Evolutionary conservation across 2,888 invertebrate species (phyloP), one percentile per base, ranked within the genome.

Genomic region (Eilema depressum): DNA sequence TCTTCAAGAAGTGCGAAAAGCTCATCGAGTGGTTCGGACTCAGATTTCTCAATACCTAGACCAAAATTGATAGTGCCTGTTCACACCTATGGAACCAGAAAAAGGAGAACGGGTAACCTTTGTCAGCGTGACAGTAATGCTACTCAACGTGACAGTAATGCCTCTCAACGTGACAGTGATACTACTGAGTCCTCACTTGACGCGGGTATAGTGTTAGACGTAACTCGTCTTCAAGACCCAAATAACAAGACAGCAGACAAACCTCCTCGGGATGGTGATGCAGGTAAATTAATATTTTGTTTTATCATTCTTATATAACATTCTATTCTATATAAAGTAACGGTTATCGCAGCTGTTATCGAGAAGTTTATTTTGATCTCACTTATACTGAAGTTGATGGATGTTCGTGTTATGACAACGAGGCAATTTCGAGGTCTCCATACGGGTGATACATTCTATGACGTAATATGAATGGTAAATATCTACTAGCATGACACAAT

Each of bases 51-150:
- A 77, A 98, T 98, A 90, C 98, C 98, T 7, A 95, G 98, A 83
- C 98, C 98, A 47, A 97, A 98, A 86, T 96, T 98, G 82, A 98
- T 98, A 87, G 98, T 98, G 79, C 98, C 98, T 69, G 97, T 98
- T 75, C 98, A 98, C 93, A 98, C 98, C 33, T 98, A 98, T 87
- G 98, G 98, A 70, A 96, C 97, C 75, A 96, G 98, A 78, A 97
- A 97, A 86, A 95, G 98, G 75, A 96, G 98, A 81, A 98, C 98
- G 59, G 98, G 98, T 14, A 98, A 98, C 91, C 95, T 97, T 64
- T 93, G 93, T 82, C 95, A 95, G 63, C 90, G 93, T 41, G 95
- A 95, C 61, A 95, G 95, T 77, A 93, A 87, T 69, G 95, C 95
- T 5, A 95, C 95, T 10, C 61, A 28, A 30, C 61, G 93, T 47